Evolutionary conservation across 2,888 invertebrate species (phyloP).

Genomic region (Pomacea canaliculata): DNA sequence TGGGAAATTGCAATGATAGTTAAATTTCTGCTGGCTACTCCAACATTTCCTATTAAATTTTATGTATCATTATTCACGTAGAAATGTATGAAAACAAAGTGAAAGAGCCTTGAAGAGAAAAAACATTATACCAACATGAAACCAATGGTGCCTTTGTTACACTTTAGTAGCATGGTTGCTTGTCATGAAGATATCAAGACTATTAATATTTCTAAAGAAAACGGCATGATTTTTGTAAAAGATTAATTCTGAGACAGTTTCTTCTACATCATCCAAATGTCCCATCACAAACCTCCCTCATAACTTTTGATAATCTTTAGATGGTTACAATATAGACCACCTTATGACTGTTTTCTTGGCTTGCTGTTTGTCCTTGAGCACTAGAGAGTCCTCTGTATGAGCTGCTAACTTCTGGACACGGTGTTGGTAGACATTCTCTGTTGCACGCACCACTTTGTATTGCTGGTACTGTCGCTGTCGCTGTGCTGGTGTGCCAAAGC

Average conservation of each 20-base stretch:
- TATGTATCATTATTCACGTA: not conserved
- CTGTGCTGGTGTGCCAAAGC: slow-evolving; percentile 83
- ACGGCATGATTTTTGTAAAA: not conserved
- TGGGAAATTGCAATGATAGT: slow-evolving; percentile 32
- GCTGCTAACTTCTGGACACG: slow-evolving; percentile 69
- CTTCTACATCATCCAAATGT: too few species aligned
- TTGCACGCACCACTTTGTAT: slow-evolving; percentile 78
- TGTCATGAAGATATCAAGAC: too few species aligned
- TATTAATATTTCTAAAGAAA: too few species aligned
- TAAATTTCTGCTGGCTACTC: not conserved
- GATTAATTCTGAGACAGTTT: too few species aligned
- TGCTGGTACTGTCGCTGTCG: slow-evolving; percentile 84
- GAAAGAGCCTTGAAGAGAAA: not conserved
- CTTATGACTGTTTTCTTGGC: slow-evolving; percentile 82
- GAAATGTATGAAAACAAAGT: not conserved
- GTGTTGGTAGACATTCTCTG: slow-evolving; percentile 77
- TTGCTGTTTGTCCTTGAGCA: slow-evolving; percentile 76
- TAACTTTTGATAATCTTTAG: too few species aligned
- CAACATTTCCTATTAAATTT: not conserved
- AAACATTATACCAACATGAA: not conserved
- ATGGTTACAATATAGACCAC: slow-evolving; percentile 32
- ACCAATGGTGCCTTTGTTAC: not conserved
- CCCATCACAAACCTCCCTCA: too few species aligned
- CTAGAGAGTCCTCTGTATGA: slow-evolving; percentile 76
- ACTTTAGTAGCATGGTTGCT: too few species aligned